Percentiles rank a stretch among this genome's conserved stretches.
These are phyloP conservation scores for Sinella curviseta DNA, from an alignment of 1,140 invertebrate species.

Conservation along the genomic window DNA sequence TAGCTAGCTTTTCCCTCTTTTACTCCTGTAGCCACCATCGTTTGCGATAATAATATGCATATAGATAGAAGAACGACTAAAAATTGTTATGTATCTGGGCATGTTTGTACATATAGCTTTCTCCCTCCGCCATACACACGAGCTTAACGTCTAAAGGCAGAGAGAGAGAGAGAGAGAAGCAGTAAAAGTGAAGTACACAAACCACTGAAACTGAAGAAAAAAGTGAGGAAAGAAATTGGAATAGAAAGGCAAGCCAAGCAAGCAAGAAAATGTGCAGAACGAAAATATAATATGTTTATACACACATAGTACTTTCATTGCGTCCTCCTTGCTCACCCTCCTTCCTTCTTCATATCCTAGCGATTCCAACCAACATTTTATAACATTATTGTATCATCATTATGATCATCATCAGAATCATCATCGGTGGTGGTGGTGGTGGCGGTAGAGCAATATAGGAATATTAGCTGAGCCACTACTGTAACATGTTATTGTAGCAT, in stretches of 20 bases:
- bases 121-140: too few species aligned
- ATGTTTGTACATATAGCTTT: too few species aligned
- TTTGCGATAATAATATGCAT: too few species aligned
- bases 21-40: too few species aligned
- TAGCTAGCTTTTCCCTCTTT: neutral
- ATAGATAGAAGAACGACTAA: too few species aligned
- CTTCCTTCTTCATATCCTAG: too few species aligned
- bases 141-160: too few species aligned
- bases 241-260: neutral
- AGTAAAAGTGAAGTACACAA: neutral
- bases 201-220: conserved; percentile 1
- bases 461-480: neutral
- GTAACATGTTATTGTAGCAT: neutral
- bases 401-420: neutral
- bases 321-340: too few species aligned
- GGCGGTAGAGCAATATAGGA: conserved; percentile 3
- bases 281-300: neutral
- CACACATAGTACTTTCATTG: neutral
- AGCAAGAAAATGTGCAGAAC: neutral
- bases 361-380: too few species aligned
- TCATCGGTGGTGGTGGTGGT: neutral
- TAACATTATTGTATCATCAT: neutral
- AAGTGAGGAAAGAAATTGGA: conserved; percentile 14
- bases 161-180: neutral
- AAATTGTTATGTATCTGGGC: too few species aligned